Base-by-base conservation (phyloP, 23 tunicate species). In the Phallusia fumigata region DNA sequence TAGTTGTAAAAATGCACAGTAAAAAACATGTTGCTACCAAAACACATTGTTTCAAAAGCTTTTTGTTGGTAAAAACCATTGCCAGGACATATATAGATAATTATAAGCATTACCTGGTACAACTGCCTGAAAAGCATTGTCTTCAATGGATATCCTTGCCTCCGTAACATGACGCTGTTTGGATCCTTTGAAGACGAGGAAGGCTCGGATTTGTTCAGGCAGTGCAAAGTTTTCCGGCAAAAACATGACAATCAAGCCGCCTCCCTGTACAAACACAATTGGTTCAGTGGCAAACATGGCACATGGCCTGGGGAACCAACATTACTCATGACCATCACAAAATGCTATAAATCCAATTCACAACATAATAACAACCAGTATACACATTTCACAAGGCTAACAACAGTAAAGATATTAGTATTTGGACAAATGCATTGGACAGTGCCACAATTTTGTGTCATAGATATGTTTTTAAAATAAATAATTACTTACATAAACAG, bases 81-180 rank as follows among this genome's bases (percentile, higher is more conserved):
- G n/a, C n/a, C n/a, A n/a, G n/a, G n/a, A 40, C 10, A 40, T 10
- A 40, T 40, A 10, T 40, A 40, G 10, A 40, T 3, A 3, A 40
- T 40, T 40, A 40, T 40, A 10, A 3, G 47, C 10, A 5, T 3
- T 40, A 94, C 98, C 93, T 72, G 98, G 98, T 58, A 94, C 83
- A 52, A 86, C 91, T 24, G 94, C 98, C 58, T 94, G 90, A 18
- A 94, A 85, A 8, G 87, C 88, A 77, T 88, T 88, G 24, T 79
- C 90, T 51, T 83, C 88, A 32, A 80, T 30, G 26, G 79, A 69
- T 5, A 88, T 53, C 45, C 73, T 87, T 0, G 98, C 94, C 86
- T 94, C 98, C 0, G 98, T 94, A 13, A 94, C 81, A 32, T 94
- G 98, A 0, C 91, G 82, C 51, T 89, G 91, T 34, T 83, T 79